Conservation (phyloP, 2,113 vertebrate genomes). For the Chaetodon auriga region DNA sequence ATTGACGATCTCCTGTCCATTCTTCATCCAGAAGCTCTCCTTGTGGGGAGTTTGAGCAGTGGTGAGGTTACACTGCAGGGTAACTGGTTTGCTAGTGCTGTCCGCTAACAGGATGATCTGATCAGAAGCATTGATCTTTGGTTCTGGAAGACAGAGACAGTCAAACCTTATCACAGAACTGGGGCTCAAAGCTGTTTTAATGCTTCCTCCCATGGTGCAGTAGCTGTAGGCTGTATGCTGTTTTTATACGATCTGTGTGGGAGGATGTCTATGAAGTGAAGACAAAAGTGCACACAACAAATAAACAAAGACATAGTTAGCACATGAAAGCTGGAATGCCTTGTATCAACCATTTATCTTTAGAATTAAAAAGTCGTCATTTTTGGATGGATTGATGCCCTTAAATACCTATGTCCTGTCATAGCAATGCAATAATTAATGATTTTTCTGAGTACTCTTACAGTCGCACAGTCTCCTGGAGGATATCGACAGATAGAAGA, state of each 20-base stretch:
- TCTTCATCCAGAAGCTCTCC: conserved; percentile 96
- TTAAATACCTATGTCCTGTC: background rate
- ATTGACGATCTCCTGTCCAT: conserved; percentile 89
- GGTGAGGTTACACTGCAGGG: conserved; percentile 94
- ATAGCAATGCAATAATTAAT: background rate
- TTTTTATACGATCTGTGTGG: conserved; percentile 71
- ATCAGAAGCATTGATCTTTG: conserved; percentile 92
- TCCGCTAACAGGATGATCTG: conserved; percentile 86
- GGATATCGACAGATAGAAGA: background rate
- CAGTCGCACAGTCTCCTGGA: background rate
- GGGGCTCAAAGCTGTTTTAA: conserved; percentile 44
- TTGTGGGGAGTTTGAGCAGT: conserved; percentile 86
- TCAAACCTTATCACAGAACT: conserved; percentile 73
- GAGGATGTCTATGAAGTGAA: conserved; percentile 63
- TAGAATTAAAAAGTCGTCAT: background rate
- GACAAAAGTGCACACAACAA: conserved; percentile 64
- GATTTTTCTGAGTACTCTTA: background rate
- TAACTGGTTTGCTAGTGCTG: conserved; percentile 72
- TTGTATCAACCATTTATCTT: conserved; percentile 4
- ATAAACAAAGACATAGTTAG: conserved; percentile 59
- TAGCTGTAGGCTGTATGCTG: conserved; percentile 65
- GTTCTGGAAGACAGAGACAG: conserved; percentile 90
- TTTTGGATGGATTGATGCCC: background rate
- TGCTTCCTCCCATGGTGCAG: conserved; percentile 45
- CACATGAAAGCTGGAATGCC: conserved; percentile 35